phyloP scores from a whole-genome alignment of 2,113 vertebrate species.

The Triplophysa siluroides region DNA sequence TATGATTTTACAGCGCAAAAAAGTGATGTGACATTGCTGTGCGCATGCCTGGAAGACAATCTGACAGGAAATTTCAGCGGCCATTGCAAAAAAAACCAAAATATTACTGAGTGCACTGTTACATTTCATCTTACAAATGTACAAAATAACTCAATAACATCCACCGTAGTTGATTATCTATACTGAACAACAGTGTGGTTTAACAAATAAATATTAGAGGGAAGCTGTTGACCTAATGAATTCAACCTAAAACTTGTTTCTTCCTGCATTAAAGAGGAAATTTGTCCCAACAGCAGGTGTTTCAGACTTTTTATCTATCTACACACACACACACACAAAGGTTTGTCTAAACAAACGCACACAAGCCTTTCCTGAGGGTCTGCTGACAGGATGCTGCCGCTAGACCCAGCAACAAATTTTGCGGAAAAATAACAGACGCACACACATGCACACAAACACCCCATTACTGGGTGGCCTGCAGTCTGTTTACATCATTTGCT shows the following conservation, averaged over 20 bases:
- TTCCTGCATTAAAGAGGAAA: conserved; percentile 54
- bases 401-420: conserved; percentile 49
- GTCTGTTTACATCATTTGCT: conserved; percentile 2
- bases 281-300: conserved; percentile 54
- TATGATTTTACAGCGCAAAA: too few species aligned
- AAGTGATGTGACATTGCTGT: too few species aligned
- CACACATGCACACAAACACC: conserved; percentile 8
- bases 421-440: conserved; percentile 37
- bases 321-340: conserved; percentile 36
- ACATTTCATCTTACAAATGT: too few species aligned
- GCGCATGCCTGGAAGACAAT: too few species aligned
- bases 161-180: background rate
- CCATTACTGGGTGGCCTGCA: background rate
- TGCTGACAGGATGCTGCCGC: conserved; percentile 56
- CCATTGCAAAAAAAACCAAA: too few species aligned
- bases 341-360: conserved; percentile 49
- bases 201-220: conserved; percentile 1
- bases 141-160: background rate
- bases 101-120: too few species aligned
- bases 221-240: conserved; percentile 47
- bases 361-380: conserved; percentile 53
- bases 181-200: background rate
- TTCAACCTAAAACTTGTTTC: conserved; percentile 54
- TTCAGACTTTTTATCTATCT: conserved; percentile 42
- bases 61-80: too few species aligned